Percentiles rank a stretch among this genome's conserved stretches.
Evolutionary conservation across 2,888 invertebrate species (phyloP).

Genomic region (Cantharis nigra): DNA sequence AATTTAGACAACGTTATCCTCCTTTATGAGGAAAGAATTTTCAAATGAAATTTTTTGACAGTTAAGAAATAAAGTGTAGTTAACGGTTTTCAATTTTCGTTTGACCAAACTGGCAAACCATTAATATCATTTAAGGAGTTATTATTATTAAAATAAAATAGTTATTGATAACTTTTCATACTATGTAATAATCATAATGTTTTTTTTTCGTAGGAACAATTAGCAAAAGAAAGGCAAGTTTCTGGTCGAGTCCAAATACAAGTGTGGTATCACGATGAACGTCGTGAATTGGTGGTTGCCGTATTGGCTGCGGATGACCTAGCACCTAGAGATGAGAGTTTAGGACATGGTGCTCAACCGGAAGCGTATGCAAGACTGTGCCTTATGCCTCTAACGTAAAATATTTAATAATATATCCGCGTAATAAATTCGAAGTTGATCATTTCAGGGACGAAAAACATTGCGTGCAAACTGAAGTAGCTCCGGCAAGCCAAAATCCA

Average conservation of each 20-base stretch:
- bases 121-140: not conserved
- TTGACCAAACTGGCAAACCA: not conserved
- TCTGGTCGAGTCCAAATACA: conserved; percentile 85
- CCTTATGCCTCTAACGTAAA: conserved; percentile 78
- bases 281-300: conserved; percentile 81
- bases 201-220: conserved; percentile 64
- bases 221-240: conserved; percentile 74
- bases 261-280: conserved; percentile 85
- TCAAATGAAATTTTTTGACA: not conserved
- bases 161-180: not conserved
- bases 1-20: not conserved
- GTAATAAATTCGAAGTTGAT: not conserved
- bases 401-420: conserved; percentile 43
- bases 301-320: conserved; percentile 86
- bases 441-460: conserved; percentile 70
- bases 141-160: too few species aligned
- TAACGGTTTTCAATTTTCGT: not conserved
- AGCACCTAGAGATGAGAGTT: conserved; percentile 75
- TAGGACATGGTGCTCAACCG: conserved; percentile 77
- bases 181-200: not conserved
- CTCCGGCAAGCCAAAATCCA: conserved; percentile 85
- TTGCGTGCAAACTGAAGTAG: conserved; percentile 81
- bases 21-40: not conserved
- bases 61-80: not conserved
- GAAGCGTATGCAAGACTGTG: conserved; percentile 85